Evolutionary conservation across 2,113 vertebrate genomes (phyloP), one percentile per base, ranked within the genome.

Genomic region (Leiothrix lutea): DNA sequence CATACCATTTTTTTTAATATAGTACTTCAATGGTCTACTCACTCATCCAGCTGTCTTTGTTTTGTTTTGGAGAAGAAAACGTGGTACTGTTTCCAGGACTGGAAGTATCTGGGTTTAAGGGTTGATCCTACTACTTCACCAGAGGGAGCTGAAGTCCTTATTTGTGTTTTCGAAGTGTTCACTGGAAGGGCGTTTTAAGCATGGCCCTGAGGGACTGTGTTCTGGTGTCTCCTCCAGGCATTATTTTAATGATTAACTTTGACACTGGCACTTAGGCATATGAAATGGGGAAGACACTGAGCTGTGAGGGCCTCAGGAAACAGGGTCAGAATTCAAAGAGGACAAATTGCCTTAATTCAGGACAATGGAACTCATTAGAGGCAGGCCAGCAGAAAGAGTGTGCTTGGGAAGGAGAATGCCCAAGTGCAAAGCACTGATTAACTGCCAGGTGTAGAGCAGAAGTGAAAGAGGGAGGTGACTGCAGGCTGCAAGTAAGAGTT

Each of bases 1-100:
- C 0, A 0, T 47, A 6, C 20, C 60, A 4, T 4, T 47, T 57
- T 47, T 65, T 45, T 53, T n/a, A 14, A 14, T 21, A 1, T 13
- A 56, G 14, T n/a, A 9, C 14, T 65, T 64, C 16, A 14, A 6
- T 12, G 9, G 33, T 16, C 12, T 23, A 36, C 12, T 74, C 3
- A 2, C 47, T 92, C 47, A 62, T 66, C n/a, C 47, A 61, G 17
- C 12, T 29, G 8, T 53, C 64, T 66, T 36, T 44, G 11, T 42
- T 81, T 57, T n/a, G 44, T 40, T 81, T 64, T 53, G 42, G 77
- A 56, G 36, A 77, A 48, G n/a, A 60, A 83, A 81, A 90, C 54
- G 20, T 19, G 6, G 8, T 38, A 10, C 26, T 51, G 12, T 60
- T 78, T 71, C 48, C 69, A 6, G 1, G 21, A 16, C 19, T 48